A percentile compares a stretch with the other conserved stretches of the same genome.
phyloP scores from a whole-genome alignment of 2,113 vertebrate genomes.

The Ameiurus melas region DNA sequence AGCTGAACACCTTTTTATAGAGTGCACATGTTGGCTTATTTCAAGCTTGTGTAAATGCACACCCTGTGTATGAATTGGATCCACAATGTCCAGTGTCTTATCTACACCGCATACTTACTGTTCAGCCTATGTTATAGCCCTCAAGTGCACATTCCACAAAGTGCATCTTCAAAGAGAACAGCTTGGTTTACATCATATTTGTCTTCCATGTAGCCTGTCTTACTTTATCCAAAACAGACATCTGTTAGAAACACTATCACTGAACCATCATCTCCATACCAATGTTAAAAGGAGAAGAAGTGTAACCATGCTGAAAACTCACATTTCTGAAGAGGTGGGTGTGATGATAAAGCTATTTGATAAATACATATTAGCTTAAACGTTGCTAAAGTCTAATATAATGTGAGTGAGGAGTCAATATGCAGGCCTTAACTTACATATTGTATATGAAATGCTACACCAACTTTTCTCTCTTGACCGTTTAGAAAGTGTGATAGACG shows the following conservation, averaged over 20 bases:
- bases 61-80: background rate
- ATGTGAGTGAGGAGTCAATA: background rate
- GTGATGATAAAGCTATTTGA: background rate
- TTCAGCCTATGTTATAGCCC: background rate
- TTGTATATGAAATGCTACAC: constrained; percentile 20
- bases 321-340: constrained; percentile 9
- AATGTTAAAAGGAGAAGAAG: background rate
- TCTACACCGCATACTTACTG: constrained; percentile 5
- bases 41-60: background rate
- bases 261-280: background rate
- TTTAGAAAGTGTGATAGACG: constrained; percentile 11
- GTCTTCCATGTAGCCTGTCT: constrained; percentile 44
- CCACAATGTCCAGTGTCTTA: background rate
- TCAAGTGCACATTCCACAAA: constrained; percentile 14
- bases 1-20: background rate
- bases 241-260: constrained; percentile 9
- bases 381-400: constrained; percentile 7
- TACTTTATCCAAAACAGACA: constrained; percentile 17
- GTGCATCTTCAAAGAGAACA: constrained; percentile 41
- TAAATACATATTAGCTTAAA: background rate
- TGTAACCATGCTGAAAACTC: background rate
- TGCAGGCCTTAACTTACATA: constrained; percentile 35
- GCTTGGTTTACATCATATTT: constrained; percentile 32
- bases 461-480: constrained; percentile 2
- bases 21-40: background rate